Conservation (phyloP, 2,797 vertebrate species). For the Syncerus caffer region DNA sequence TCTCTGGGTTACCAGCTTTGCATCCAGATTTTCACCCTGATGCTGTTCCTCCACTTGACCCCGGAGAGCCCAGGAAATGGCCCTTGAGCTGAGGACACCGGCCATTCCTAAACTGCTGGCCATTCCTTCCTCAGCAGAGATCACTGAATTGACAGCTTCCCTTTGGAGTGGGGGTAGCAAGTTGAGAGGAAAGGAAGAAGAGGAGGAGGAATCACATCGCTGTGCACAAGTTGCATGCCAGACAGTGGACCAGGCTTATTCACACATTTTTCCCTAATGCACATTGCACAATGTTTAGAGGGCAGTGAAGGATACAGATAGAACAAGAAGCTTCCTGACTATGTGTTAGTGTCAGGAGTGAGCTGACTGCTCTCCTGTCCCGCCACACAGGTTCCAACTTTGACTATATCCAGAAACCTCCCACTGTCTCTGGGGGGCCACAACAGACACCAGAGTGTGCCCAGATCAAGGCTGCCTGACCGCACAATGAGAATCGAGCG, state of each 20-base stretch:
- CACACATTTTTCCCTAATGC: not conserved
- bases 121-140: not conserved
- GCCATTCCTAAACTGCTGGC: too few relatives aligned
- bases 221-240: not conserved
- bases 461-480: not conserved
- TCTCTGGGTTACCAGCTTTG: not conserved
- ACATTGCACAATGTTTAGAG: accelerated
- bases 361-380: not conserved
- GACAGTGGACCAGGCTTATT: not conserved
- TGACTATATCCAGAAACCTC: not conserved
- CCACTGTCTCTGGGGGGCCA: not conserved
- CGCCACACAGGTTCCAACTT: not conserved
- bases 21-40: not conserved
- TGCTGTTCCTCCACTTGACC: not conserved
- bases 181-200: not conserved
- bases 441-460: not conserved
- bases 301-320: not conserved
- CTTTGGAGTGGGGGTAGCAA: not conserved
- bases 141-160: not conserved
- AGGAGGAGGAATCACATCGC: not conserved
- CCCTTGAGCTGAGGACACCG: accelerated
- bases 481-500: not conserved
- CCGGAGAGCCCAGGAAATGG: not conserved
- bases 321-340: not conserved
- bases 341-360: accelerated